Base-by-base conservation (phyloP, 2,888 invertebrate genomes). In the Apotomis betuletana region DNA sequence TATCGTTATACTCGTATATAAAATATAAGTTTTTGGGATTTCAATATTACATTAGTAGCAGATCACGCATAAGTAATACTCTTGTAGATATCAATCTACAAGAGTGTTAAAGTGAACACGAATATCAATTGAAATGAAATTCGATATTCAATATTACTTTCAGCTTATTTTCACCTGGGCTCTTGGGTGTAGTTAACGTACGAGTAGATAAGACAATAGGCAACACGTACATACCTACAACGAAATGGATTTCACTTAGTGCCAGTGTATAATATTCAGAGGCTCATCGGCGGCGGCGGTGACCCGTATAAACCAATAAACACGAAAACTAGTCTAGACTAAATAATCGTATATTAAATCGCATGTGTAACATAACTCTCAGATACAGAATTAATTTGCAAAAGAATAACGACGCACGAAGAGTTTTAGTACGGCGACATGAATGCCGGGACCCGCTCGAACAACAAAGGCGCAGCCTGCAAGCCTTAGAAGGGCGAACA, bases 381-480 rank as follows among this genome's bases (percentile, higher is more conserved):
- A 8, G 49, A 55, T 15, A 57, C 15, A 60, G 52, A 41, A 64
- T 59, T 46, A 57, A 65, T 65, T 9, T 36, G 9, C 4, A 65
- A 65, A 65, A 57, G 57, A 65, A 65, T 65, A 49, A 67, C 46
- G 36, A 51, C 51, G 51, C 9, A 62, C 36, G 51, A 6, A 62
- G 38, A 68, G 44, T 51, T 62, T 15, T 5, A 52, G 36, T 52
- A 54, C 54, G 9, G 41, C 44, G 41, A 13, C 63, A 13, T 27
- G 38, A 67, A 38, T 9, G 10, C 15, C 13, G 54, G 10, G 38
- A 67, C 59, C 38, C 5, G 46, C 13, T 13, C 44, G 46, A 65
- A 67, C 71, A 71, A 67, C 71, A 71, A 71, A 62, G 61, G 61
- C 51, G 61, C 27, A 60, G 27, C 44, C 58, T 64, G 49, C 54